A percentile compares a stretch with the other conserved stretches of the same genome.
Evolutionary conservation across 2,797 vertebrate genomes (phyloP).

Genomic region (Helostoma temminkii): DNA sequence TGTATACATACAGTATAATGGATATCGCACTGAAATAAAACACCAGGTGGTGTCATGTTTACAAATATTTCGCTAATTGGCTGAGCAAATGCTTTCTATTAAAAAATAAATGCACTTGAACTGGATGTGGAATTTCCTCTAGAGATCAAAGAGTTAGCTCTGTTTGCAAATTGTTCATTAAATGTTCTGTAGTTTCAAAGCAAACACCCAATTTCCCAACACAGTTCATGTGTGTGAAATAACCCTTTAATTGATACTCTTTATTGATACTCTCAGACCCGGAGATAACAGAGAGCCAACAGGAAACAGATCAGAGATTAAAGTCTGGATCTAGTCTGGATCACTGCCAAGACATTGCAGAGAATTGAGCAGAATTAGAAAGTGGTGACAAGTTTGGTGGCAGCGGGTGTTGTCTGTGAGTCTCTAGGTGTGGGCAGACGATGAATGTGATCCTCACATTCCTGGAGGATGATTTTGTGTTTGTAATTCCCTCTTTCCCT

Average conservation of each 20-base stretch:
- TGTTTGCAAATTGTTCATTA: constrained; percentile 36
- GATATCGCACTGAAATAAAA: constrained; percentile 32
- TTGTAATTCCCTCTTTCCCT: constrained; percentile 65
- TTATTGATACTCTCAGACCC: constrained; percentile 40
- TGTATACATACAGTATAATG: neutral
- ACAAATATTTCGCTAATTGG: constrained; percentile 34
- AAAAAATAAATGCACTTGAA: constrained; percentile 36
- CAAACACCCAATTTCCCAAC: constrained; percentile 8
- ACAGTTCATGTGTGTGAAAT: constrained; percentile 38
- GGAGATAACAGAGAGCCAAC: constrained; percentile 40
- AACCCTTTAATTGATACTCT: constrained; percentile 40
- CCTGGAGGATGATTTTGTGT: constrained; percentile 58
- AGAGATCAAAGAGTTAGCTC: constrained; percentile 16
- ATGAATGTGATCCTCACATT: constrained; percentile 45
- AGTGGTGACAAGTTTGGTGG: constrained; percentile 53
- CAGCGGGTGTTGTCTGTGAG: constrained; percentile 26
- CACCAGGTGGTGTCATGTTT: constrained; percentile 28
- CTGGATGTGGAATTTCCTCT: constrained; percentile 35
- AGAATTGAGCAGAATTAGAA: constrained; percentile 38
- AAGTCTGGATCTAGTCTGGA: too few species aligned
- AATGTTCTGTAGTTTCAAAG: constrained; percentile 23
- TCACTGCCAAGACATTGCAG: constrained; percentile 26
- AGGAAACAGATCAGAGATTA: constrained; percentile 55
- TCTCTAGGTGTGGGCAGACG: constrained; percentile 49
- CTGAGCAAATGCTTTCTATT: constrained; percentile 33